Conservation (phyloP, 2,797 vertebrate genomes). For the Hirundo rustica region DNA sequence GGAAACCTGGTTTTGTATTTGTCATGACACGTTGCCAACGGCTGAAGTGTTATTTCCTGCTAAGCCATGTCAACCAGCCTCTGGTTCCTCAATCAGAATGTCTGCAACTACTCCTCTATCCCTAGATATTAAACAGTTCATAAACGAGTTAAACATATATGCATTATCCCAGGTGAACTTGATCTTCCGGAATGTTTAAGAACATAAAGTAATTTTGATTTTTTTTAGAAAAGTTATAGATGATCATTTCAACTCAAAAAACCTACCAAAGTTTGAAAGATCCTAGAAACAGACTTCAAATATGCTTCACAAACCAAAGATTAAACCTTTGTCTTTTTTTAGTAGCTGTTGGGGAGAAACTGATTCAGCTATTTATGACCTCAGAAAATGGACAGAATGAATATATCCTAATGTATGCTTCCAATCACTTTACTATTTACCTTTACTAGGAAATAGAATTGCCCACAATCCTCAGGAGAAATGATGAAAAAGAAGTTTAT, state of each 20-base stretch:
- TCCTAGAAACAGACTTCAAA: neutral
- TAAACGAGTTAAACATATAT: neutral
- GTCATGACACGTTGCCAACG: conserved; percentile 36
- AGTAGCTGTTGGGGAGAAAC: neutral
- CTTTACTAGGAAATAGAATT: neutral
- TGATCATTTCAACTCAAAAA: neutral
- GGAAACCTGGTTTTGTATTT: neutral
- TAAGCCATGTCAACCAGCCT: neutral
- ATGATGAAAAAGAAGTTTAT: neutral
- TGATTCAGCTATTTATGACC: neutral
- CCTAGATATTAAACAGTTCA: neutral
- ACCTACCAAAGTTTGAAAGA: neutral
- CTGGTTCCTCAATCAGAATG: neutral
- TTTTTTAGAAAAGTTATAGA: neutral
- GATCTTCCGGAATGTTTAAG: neutral
- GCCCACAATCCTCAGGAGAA: neutral
- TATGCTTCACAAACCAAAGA: neutral
- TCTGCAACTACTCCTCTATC: neutral
- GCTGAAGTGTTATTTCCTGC: neutral
- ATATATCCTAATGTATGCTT: neutral
- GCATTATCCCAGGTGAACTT: neutral
- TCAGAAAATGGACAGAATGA: neutral
- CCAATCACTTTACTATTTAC: neutral
- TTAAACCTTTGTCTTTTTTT: neutral
- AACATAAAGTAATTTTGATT: neutral